Percentiles rank a stretch among this genome's conserved stretches.
Conservation (phyloP, 2,113 vertebrate species). For the Tachycineta bicolor region DNA sequence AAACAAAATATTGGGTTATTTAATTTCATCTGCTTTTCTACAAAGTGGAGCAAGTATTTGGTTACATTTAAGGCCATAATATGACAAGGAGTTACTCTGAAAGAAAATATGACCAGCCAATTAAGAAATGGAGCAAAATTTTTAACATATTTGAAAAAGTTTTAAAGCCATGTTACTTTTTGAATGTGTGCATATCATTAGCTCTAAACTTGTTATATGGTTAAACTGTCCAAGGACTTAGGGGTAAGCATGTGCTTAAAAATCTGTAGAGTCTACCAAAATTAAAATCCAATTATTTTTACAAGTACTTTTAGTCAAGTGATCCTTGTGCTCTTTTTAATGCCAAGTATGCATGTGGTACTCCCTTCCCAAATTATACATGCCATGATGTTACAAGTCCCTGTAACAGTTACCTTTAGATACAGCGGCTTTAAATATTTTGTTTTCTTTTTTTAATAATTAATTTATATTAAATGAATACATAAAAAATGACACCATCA, state of each 20-base stretch:
- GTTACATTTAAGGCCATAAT: neutral
- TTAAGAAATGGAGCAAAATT: neutral
- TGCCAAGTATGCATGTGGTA: neutral
- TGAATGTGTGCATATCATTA: neutral
- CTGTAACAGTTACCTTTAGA: neutral
- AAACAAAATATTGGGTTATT: neutral
- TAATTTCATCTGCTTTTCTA: neutral
- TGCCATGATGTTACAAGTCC: neutral
- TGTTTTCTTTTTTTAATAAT: neutral
- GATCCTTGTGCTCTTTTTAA: neutral
- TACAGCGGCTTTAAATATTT: neutral
- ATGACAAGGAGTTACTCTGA: neutral
- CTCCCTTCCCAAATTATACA: neutral
- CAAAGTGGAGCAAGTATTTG: neutral
- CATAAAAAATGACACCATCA: neutral
- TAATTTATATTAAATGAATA: neutral
- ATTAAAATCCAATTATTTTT: neutral
- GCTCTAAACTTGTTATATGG: neutral
- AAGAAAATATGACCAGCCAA: neutral
- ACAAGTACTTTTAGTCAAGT: neutral
- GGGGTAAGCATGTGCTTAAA: neutral
- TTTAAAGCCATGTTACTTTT: neutral
- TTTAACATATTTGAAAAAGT: neutral
- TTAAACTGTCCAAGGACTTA: neutral
- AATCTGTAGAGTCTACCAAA: neutral